Conservation (phyloP, 2,113 vertebrate genomes). For the Ia io region DNA sequence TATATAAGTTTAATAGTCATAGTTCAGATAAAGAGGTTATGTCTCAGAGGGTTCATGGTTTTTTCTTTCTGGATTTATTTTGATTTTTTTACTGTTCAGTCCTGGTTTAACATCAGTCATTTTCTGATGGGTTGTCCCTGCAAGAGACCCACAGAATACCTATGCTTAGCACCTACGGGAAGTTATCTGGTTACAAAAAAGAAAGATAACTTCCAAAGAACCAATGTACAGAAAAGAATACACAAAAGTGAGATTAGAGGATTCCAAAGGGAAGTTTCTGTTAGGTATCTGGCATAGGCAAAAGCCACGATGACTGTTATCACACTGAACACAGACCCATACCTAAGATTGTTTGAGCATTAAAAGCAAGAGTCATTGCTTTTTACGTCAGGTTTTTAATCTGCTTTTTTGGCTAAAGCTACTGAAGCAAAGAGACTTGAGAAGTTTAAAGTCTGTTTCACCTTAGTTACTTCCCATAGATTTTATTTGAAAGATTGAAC, state of each 20-base stretch:
- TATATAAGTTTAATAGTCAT: slow-evolving; percentile 38
- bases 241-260: slow-evolving; percentile 26
- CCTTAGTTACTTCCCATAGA: slow-evolving; percentile 11
- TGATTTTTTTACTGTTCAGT: neutral
- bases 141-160: slow-evolving; percentile 4
- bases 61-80: neutral
- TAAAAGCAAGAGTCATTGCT: neutral
- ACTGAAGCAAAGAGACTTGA: slow-evolving; percentile 36
- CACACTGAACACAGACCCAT: slow-evolving; percentile 6
- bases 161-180: slow-evolving; percentile 5
- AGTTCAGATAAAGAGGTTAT: slow-evolving; percentile 13
- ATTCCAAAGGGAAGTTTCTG: slow-evolving; percentile 18
- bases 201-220: slow-evolving; percentile 50
- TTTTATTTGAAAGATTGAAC: slow-evolving; percentile 10
- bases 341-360: neutral
- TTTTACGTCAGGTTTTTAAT: slow-evolving; percentile 13
- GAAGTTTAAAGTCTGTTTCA: slow-evolving; percentile 59
- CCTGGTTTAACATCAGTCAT: neutral
- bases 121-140: slow-evolving; percentile 27
- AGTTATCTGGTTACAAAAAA: slow-evolving; percentile 37
- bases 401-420: neutral
- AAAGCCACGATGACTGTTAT: slow-evolving; percentile 39
- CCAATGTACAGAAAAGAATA: neutral
- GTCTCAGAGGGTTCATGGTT: neutral
- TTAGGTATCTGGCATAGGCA: neutral